Evolutionary conservation across 2,113 vertebrate genomes (phyloP).

Genomic region (Leucosticte australis): DNA sequence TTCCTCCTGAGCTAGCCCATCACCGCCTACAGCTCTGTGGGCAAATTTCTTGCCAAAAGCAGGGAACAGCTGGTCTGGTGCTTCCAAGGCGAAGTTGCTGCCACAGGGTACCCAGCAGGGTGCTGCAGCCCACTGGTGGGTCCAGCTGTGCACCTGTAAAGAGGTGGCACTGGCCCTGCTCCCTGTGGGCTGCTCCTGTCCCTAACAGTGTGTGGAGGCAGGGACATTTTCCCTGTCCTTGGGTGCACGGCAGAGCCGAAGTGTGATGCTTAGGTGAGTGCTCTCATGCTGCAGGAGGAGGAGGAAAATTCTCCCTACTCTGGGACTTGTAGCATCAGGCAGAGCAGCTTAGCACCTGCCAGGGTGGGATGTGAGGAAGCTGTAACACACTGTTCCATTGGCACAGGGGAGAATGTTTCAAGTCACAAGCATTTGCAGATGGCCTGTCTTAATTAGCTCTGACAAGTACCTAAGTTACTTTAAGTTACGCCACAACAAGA

Average conservation of each 20-base stretch:
- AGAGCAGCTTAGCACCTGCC: background rate
- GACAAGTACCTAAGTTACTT: conserved; percentile 55
- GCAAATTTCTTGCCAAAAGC: background rate
- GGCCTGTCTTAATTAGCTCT: conserved; percentile 49
- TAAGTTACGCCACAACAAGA: conserved; percentile 26
- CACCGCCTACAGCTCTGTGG: rapidly evolving
- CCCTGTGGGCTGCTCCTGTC: background rate
- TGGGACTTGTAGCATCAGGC: background rate
- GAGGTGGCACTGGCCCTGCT: background rate
- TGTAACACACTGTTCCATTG: background rate
- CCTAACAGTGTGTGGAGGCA: rapidly evolving
- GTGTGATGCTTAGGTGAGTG: background rate
- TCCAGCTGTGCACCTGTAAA: background rate
- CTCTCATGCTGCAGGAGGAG: background rate
- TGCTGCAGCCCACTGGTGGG: background rate
- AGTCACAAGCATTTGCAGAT: background rate
- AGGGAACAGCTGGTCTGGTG: background rate
- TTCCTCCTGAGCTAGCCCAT: background rate
- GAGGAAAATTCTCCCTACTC: background rate
- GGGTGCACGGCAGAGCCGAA: background rate
- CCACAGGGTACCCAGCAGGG: rapidly evolving
- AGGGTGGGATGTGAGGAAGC: background rate
- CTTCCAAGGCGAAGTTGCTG: background rate
- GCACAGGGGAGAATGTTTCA: background rate
- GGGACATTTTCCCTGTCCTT: background rate